Evolutionary conservation across 1,140 invertebrate genomes (phyloP).

Genomic region (Yoshiicerus persimilis): DNA sequence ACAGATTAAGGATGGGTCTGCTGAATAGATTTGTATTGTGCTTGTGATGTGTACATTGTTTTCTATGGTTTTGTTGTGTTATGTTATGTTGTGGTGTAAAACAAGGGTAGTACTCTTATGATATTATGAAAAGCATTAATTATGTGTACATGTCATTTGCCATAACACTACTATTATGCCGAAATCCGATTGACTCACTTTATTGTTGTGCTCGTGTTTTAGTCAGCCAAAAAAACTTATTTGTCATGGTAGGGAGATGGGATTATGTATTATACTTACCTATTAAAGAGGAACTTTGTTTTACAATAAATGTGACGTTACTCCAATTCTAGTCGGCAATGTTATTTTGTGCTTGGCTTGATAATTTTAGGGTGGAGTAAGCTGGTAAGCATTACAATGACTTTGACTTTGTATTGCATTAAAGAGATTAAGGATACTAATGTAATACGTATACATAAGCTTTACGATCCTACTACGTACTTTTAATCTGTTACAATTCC

Average conservation of each 20-base stretch:
- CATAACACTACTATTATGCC: background rate
- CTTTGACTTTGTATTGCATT: background rate
- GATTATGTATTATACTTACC: background rate
- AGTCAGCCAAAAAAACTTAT: background rate
- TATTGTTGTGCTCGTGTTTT: background rate
- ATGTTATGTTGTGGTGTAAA: background rate
- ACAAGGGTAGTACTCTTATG: background rate
- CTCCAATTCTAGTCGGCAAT: background rate
- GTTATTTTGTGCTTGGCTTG: background rate
- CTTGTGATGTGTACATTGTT: background rate
- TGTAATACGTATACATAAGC: too few relatives aligned
- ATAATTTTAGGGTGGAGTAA: background rate
- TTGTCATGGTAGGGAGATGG: background rate
- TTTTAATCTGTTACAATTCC: background rate
- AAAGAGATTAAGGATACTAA: background rate
- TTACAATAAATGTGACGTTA: background rate
- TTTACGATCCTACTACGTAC: too few relatives aligned
- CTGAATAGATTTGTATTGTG: too few relatives aligned
- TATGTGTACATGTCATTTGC: background rate
- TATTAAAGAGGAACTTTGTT: background rate
- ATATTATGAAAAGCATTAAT: background rate
- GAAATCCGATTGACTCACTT: background rate
- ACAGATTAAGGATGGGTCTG: background rate
- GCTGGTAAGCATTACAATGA: background rate
- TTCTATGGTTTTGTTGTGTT: background rate